Evolutionary conservation across 1,140 invertebrate species (phyloP).

Genomic region (Brachionus koreanus): DNA sequence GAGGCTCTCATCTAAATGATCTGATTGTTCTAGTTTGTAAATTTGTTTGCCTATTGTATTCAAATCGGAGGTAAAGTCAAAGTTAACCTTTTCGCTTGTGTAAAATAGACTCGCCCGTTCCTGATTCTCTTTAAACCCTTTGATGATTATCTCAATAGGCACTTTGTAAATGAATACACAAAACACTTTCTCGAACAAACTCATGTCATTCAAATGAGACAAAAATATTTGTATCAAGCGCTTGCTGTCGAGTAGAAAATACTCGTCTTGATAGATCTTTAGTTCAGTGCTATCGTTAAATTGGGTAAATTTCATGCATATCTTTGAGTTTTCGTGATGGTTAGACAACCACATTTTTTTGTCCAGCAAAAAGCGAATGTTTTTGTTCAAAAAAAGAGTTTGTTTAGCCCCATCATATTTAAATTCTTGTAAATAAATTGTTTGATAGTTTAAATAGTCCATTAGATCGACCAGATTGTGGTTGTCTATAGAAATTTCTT

Average conservation of each 20-base stretch:
- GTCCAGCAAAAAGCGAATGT: conserved; percentile 20
- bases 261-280: conserved; percentile 9
- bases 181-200: not conserved
- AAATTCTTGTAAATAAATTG: conserved; percentile 40
- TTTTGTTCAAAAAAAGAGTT: not conserved
- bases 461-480: not conserved
- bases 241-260: not conserved
- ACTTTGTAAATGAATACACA: conserved; percentile 27
- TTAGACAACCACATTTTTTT: conserved; percentile 4
- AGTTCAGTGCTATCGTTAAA: conserved; percentile 23
- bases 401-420: not conserved
- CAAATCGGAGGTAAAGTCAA: conserved; percentile 5
- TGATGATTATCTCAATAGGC: not conserved
- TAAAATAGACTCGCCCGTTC: not conserved
- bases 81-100: not conserved
- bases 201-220: not conserved
- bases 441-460: not conserved
- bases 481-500: not conserved
- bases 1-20: not conserved
- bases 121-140: not conserved
- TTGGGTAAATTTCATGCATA: conserved; percentile 42
- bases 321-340: conserved; percentile 34
- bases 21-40: not conserved
- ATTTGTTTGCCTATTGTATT: conserved; percentile 32
- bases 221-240: not conserved